These are phyloP conservation scores for Diplodus puntazzo DNA, from an alignment of 2,797 vertebrate genomes.

Conservation along the genomic window DNA sequence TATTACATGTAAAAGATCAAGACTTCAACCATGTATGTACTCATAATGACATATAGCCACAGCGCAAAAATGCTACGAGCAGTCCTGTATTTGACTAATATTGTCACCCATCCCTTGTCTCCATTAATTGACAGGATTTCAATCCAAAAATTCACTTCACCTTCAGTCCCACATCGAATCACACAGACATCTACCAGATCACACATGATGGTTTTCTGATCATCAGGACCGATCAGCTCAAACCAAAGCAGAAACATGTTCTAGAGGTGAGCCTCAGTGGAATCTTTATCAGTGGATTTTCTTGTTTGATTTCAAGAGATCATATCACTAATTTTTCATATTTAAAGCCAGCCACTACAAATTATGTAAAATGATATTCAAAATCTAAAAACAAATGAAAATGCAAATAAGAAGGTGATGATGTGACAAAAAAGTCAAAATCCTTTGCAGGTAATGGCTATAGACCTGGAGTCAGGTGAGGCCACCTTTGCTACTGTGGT, in stretches of 20 bases:
- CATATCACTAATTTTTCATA: not conserved
- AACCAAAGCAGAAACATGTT: constrained; percentile 76
- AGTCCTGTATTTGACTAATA: constrained; percentile 17
- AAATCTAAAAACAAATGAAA: not conserved
- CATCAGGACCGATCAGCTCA: constrained; percentile 76
- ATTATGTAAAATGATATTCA: not conserved
- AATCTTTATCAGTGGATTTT: not conserved
- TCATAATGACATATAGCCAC: not conserved
- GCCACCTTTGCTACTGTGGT: constrained; percentile 74
- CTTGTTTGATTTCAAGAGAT: not conserved
- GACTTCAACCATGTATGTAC: constrained; percentile 86
- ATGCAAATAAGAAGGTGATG: not conserved
- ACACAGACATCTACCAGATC: constrained; percentile 82
- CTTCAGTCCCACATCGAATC: constrained; percentile 77
- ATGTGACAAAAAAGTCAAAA: constrained; percentile 18
- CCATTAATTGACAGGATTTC: constrained; percentile 72
- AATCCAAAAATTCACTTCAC: constrained; percentile 85
- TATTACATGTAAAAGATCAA: constrained; percentile 81
- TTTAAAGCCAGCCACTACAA: not conserved
- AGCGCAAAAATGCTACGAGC: not conserved
- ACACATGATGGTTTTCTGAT: constrained; percentile 85
- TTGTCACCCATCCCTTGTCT: not conserved
- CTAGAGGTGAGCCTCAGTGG: constrained; percentile 79
- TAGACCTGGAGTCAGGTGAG: constrained; percentile 88
- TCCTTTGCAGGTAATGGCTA: constrained; percentile 82